phyloP scores from a whole-genome alignment of 53 echinoderm and acorn worm genomes.

The Stichopus horrens region DNA sequence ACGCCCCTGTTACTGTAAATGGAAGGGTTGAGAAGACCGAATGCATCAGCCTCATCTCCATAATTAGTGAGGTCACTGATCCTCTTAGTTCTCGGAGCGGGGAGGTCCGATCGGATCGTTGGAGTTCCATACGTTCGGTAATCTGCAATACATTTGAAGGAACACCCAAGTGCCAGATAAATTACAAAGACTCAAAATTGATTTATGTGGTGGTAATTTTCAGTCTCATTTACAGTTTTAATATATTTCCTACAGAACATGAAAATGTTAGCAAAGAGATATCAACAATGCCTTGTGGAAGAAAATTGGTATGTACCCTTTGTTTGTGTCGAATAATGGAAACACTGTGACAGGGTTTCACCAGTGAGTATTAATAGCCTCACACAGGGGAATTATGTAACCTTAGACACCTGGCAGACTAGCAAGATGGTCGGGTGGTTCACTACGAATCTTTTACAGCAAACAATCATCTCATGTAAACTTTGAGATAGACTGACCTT shows the following conservation, averaged over 20 bases:
- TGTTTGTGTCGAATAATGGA: background rate
- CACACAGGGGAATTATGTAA: too few relatives aligned
- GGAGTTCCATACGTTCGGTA: slow-evolving; percentile 86
- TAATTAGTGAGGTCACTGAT: slow-evolving; percentile 92
- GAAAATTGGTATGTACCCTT: too few relatives aligned
- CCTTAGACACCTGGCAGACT: too few relatives aligned
- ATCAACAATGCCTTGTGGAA: too few relatives aligned
- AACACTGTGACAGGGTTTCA: background rate
- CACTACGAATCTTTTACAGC: background rate
- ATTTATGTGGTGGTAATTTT: too few relatives aligned
- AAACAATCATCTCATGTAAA: background rate
- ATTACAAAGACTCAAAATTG: too few relatives aligned
- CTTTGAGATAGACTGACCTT: slow-evolving; percentile 58
- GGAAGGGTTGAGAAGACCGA: slow-evolving; percentile 86
- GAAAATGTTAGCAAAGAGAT: too few relatives aligned
- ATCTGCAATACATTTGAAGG: slow-evolving; percentile 51
- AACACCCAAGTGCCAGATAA: too few relatives aligned
- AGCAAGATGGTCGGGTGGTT: background rate
- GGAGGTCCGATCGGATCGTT: slow-evolving; percentile 82
- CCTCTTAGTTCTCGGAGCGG: slow-evolving; percentile 82
- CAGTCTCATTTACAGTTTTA: too few relatives aligned
- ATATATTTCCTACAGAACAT: too few relatives aligned
- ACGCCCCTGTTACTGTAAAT: slow-evolving; percentile 96
- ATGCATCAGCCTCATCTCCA: slow-evolving; percentile 92
- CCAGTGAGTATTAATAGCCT: too few relatives aligned